Percentiles rank a stretch among this genome's conserved stretches.
These are phyloP conservation scores for Pseudobourletiella spinata DNA, from an alignment of 1,140 invertebrate genomes.

Conservation along the genomic window DNA sequence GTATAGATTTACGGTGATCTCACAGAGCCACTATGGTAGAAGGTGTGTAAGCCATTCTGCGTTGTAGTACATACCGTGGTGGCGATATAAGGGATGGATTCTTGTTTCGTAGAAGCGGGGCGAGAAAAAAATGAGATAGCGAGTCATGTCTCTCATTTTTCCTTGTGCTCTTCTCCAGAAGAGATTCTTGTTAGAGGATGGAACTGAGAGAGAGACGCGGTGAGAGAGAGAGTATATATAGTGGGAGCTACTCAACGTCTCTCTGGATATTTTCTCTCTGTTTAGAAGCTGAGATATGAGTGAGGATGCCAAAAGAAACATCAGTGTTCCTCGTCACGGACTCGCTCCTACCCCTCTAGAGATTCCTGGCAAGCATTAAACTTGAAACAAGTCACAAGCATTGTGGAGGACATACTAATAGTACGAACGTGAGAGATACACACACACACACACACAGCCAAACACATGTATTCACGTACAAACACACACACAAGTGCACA, in stretches of 20 bases:
- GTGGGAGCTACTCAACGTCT: too few species aligned
- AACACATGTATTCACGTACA: too few species aligned
- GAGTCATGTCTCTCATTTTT: background rate
- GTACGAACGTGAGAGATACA: background rate
- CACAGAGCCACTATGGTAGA: background rate
- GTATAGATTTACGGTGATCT: background rate
- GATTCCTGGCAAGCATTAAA: conserved; percentile 26
- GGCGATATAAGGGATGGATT: background rate
- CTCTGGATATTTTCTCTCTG: too few species aligned
- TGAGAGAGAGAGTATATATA: too few species aligned
- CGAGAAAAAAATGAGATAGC: background rate
- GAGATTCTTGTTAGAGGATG: background rate
- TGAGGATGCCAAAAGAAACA: conserved; percentile 22
- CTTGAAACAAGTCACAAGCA: conserved; percentile 20
- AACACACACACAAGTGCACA: too few species aligned
- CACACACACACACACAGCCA: background rate
- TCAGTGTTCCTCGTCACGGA: conserved; percentile 26
- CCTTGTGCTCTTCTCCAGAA: background rate
- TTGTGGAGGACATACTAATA: background rate
- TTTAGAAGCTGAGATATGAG: too few species aligned
- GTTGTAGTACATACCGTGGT: background rate
- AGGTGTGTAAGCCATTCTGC: background rate
- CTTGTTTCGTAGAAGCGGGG: background rate
- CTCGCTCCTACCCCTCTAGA: conserved; percentile 17
- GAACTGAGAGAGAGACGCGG: background rate